Evolutionary conservation across 1,140 invertebrate genomes (phyloP).

Genomic region (Tetragnatha versicolor): DNA sequence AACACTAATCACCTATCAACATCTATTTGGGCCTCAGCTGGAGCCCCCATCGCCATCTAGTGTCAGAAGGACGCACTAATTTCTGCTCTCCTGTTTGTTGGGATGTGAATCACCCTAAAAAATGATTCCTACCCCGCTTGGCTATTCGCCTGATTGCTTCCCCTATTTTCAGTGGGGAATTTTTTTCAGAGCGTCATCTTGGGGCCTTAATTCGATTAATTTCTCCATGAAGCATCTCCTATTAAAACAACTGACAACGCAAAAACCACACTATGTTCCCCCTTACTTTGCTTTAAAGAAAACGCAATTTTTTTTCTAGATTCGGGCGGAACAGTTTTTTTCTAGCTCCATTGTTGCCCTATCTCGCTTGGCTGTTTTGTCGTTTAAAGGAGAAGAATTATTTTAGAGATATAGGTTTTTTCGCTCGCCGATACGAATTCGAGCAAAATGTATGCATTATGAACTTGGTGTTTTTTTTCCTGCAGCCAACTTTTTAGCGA

Average conservation of each 20-base stretch:
- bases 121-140: slow-evolving; percentile 39
- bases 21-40: slow-evolving; percentile 26
- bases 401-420: not conserved
- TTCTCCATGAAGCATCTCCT: slow-evolving; percentile 39
- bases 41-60: slow-evolving; percentile 35
- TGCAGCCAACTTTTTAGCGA: no score
- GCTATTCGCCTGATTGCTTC: slow-evolving; percentile 44
- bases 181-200: slow-evolving; percentile 36
- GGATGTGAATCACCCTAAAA: slow-evolving; percentile 20
- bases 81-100: not conserved
- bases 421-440: not conserved
- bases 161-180: slow-evolving; percentile 4
- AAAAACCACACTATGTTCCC: slow-evolving; percentile 17
- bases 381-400: not conserved
- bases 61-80: slow-evolving; percentile 18
- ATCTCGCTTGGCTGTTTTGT: not conserved
- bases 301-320: slow-evolving; percentile 10
- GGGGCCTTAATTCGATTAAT: slow-evolving; percentile 37
- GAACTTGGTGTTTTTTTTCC: no score
- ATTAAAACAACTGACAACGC: slow-evolving; percentile 38
- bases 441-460: no score
- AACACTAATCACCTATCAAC: slow-evolving; percentile 15
- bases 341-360: not conserved
- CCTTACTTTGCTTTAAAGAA: slow-evolving; percentile 18
- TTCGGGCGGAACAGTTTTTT: not conserved